Evolutionary conservation across 2,888 invertebrate species (phyloP).

Genomic region (Oligia latruncula): DNA sequence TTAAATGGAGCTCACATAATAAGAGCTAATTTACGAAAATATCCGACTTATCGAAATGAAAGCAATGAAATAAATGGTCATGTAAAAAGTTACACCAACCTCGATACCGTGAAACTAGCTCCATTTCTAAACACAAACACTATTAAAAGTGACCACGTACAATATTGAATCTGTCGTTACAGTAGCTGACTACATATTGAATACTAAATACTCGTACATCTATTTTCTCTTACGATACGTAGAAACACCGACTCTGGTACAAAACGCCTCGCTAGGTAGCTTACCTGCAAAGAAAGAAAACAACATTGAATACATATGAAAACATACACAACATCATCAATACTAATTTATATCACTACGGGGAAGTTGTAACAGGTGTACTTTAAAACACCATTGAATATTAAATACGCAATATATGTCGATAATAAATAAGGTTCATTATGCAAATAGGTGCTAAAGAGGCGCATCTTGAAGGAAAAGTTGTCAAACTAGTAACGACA

Average conservation of each 20-base stretch:
- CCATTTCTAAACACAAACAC: constrained; percentile 38
- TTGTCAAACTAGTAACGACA: constrained; percentile 26
- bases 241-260: constrained; percentile 39
- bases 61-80: constrained; percentile 4
- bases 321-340: constrained; percentile 36
- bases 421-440: constrained; percentile 51
- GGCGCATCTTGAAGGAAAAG: constrained; percentile 46
- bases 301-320: constrained; percentile 56
- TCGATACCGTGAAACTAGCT: constrained; percentile 20
- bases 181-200: constrained; percentile 53
- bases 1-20: constrained; percentile 1
- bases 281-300: constrained; percentile 78
- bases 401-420: constrained; percentile 53
- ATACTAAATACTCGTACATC: constrained; percentile 49
- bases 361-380: constrained; percentile 36
- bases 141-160: constrained; percentile 44
- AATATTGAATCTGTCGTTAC: constrained; percentile 48
- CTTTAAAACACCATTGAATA: constrained; percentile 55
- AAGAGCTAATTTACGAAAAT: constrained; percentile 13
- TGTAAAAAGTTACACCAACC: constrained; percentile 14
- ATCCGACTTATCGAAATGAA: neutral
- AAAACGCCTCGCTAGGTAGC: constrained; percentile 44
- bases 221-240: constrained; percentile 61
- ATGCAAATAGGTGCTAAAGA: constrained; percentile 51
- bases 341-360: constrained; percentile 41